A percentile compares a stretch with the other conserved stretches of the same genome.
Conservation (phyloP, 2,113 vertebrate genomes). For the Smithornis capensis region DNA sequence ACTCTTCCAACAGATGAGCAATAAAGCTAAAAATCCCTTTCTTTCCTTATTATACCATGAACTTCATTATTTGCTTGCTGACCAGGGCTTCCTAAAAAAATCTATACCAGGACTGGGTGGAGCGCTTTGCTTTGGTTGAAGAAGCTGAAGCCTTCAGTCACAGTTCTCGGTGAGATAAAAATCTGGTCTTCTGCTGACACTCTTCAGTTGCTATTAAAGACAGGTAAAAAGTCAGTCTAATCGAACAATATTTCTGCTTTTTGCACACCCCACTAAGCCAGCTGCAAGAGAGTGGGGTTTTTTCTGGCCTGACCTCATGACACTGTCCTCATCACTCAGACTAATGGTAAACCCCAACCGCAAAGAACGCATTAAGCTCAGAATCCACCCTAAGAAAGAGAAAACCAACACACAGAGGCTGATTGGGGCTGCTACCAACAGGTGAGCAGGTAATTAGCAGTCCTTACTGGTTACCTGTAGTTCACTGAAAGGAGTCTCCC, state of each 20-base stretch:
- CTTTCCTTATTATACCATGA: neutral
- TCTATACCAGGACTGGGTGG: rapidly evolving
- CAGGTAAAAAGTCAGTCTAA: neutral
- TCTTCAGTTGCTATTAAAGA: neutral
- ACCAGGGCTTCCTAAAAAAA: neutral
- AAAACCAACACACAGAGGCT: neutral
- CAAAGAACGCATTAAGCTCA: neutral
- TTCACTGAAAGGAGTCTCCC: neutral
- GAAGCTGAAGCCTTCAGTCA: neutral
- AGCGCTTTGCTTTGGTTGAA: neutral
- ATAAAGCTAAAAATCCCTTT: neutral
- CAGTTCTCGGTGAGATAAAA: neutral
- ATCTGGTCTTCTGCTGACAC: neutral
- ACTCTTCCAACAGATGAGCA: neutral
- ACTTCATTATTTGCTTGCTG: neutral
- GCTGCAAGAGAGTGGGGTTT: neutral
- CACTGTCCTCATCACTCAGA: neutral
- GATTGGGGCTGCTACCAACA: neutral
- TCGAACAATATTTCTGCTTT: neutral
- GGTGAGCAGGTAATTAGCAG: neutral
- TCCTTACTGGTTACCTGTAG: neutral
- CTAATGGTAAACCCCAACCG: neutral
- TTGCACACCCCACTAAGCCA: neutral
- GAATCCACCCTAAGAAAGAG: neutral
- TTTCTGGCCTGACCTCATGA: neutral